Evolutionary conservation across 2,113 vertebrate species (phyloP), one percentile per base, ranked within the genome.

Genomic region (Dicrurus megarhynchus): DNA sequence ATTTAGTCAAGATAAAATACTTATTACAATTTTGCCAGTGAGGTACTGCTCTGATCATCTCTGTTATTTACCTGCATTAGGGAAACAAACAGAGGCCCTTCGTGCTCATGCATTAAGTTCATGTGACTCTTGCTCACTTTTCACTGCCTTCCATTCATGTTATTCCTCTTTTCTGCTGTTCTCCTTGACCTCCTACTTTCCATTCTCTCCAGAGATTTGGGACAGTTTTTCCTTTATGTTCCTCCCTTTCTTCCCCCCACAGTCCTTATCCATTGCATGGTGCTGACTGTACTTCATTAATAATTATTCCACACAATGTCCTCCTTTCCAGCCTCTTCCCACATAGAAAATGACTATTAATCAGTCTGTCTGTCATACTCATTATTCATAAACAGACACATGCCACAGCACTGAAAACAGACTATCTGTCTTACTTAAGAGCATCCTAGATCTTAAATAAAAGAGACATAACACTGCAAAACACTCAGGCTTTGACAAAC

Each of bases 381-480:
- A 91, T 96, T 85, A 93, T 68, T 97, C 92, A 82, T 47, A 94
- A 94, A 79, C 22, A 93, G 94, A 81, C 46, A 44, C 42, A 75
- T 47, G 89, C n/a, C 95, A 76, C 56, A 81, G 53, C 41, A 35
- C 75, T 63, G 59, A 57, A 84, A 89, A 92, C 52, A 85, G 63
- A 84, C 74, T 63, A 85, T 95, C 92, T 79, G 17, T 97, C 94
- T 98, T 92, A 79, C 92, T 95, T 56, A 84, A 79, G 55, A 63
- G 53, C 76, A 64, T 57, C 61, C 79, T 53, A 67, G 75, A 78
- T 71, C 96, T 71, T 84, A 64, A 93, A 95, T 78, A 57, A 95
- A 89, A 61, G 61, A 55, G 61, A 87, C 42, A n/a, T 24, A 93
- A 84, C 42, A 77, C 19, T 37, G 37, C 20, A 68, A 68, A 52